phyloP scores from a whole-genome alignment of 2,113 vertebrate genomes.

The Indri indri region DNA sequence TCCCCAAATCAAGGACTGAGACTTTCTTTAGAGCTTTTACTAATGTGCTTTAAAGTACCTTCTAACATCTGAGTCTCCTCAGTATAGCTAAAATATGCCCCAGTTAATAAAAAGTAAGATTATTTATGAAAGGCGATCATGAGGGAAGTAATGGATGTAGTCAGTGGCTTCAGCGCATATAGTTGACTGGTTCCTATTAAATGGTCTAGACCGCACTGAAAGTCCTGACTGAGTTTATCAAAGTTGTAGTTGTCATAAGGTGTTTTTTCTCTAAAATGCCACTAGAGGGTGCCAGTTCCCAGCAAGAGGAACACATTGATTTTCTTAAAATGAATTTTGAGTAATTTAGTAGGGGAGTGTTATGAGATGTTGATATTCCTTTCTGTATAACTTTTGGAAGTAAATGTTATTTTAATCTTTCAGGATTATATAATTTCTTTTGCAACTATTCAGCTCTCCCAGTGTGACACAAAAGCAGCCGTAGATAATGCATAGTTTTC shows the following conservation, averaged over 20 bases:
- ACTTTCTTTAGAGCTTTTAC: neutral
- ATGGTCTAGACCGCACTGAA: neutral
- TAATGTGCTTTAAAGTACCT: neutral
- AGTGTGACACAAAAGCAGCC: neutral
- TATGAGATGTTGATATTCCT: neutral
- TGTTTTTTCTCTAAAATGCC: conserved; percentile 18
- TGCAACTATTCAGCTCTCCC: neutral
- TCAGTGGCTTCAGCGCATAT: neutral
- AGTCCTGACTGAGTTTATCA: neutral
- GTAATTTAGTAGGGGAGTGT: neutral
- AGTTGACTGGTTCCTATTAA: neutral
- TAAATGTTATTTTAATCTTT: conserved; percentile 3
- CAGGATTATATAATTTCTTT: neutral
- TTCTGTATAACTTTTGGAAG: conserved; percentile 34
- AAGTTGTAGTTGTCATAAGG: neutral
- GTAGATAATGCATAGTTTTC: neutral
- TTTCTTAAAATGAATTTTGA: conserved; percentile 20
- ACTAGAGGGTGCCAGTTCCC: conserved; percentile 53
- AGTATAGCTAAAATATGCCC: neutral
- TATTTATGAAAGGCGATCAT: neutral
- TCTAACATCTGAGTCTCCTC: neutral
- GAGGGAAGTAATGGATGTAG: neutral
- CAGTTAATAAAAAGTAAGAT: neutral
- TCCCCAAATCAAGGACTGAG: neutral
- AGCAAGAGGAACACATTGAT: neutral